phyloP scores from a whole-genome alignment of 2,888 invertebrate species.

The Scelioninae gen. 2 region DNA sequence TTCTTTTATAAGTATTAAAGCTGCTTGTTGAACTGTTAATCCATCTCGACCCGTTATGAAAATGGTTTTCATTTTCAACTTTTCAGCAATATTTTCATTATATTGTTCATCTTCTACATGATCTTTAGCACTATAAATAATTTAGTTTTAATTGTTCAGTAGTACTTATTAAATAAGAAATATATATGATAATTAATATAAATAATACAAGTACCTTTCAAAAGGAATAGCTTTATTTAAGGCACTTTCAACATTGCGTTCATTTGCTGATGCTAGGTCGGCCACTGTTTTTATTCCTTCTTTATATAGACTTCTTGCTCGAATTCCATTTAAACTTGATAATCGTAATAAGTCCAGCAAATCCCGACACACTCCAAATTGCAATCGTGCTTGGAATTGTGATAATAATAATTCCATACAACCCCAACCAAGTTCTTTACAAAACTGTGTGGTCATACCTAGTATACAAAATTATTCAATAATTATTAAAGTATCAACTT shows the following conservation, averaged over 20 bases:
- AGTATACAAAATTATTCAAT: slow-evolving; percentile 22
- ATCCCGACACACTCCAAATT: slow-evolving; percentile 95
- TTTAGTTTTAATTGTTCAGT: no score
- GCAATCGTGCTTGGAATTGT: slow-evolving; percentile 95
- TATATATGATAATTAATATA: background rate
- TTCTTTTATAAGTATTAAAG: slow-evolving; percentile 85
- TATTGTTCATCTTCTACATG: slow-evolving; percentile 80
- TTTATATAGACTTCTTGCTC: slow-evolving; percentile 89
- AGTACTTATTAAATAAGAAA: background rate
- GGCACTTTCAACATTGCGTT: slow-evolving; percentile 83
- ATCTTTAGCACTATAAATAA: slow-evolving; percentile 79
- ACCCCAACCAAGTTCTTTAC: slow-evolving; percentile 93
- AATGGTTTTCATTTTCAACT: slow-evolving; percentile 83
- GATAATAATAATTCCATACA: slow-evolving; percentile 91
- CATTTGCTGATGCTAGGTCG: slow-evolving; percentile 85
- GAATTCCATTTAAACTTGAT: slow-evolving; percentile 86
- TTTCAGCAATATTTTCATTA: slow-evolving; percentile 79
- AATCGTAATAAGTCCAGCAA: slow-evolving; percentile 93
- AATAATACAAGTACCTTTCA: slow-evolving; percentile 80
- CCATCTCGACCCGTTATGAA: slow-evolving; percentile 89
- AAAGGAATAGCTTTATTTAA: slow-evolving; percentile 89
- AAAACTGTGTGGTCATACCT: slow-evolving; percentile 99
- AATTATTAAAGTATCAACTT: slow-evolving; percentile 1
- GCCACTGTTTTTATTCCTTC: slow-evolving; percentile 87
- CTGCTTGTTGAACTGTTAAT: slow-evolving; percentile 88